A percentile compares a stretch with the other conserved stretches of the same genome.
These are phyloP conservation scores for Caprella mutica DNA, from an alignment of 2,888 invertebrate species.

Conservation along the genomic window DNA sequence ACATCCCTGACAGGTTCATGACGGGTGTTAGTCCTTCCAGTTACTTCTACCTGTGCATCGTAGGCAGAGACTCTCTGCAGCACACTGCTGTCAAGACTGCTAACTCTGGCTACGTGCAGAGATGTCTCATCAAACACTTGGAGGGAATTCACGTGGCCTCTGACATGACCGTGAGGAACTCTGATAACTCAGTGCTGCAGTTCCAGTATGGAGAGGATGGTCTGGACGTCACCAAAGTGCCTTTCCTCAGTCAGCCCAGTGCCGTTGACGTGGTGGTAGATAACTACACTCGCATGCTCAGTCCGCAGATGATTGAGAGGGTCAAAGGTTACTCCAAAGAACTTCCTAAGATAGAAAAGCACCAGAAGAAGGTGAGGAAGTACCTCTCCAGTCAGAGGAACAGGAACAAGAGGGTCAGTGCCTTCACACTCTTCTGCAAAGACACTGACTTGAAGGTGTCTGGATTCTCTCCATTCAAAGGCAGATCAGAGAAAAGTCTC, in stretches of 20 bases:
- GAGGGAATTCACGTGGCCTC: conserved; percentile 89
- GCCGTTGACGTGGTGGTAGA: conserved; percentile 62
- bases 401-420: conserved; percentile 14
- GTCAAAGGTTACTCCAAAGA: conserved; percentile 48
- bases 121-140: conserved; percentile 93
- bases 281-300: conserved; percentile 58
- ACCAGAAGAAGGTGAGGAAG: conserved; percentile 47
- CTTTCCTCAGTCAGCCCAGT: conserved; percentile 65
- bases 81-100: conserved; percentile 99
- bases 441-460: conserved; percentile 3
- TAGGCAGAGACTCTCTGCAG: conserved; percentile 95
- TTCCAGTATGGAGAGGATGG: conserved; percentile 91
- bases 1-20: conserved; percentile 90
- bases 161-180: conserved; percentile 90
- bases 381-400: conserved; percentile 11
- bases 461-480: not conserved
- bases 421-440: conserved; percentile 33
- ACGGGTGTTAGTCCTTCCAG: conserved; percentile 98
- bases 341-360: conserved; percentile 46
- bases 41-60: conserved; percentile 99
- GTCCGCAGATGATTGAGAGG: conserved; percentile 48
- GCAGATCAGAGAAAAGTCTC: conserved; percentile 13
- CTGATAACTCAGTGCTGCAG: conserved; percentile 82
- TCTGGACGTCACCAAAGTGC: conserved; percentile 73
- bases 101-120: conserved; percentile 91